Evolutionary conservation across 2,888 invertebrate species (phyloP).

Genomic region (Tinea pellionella): DNA sequence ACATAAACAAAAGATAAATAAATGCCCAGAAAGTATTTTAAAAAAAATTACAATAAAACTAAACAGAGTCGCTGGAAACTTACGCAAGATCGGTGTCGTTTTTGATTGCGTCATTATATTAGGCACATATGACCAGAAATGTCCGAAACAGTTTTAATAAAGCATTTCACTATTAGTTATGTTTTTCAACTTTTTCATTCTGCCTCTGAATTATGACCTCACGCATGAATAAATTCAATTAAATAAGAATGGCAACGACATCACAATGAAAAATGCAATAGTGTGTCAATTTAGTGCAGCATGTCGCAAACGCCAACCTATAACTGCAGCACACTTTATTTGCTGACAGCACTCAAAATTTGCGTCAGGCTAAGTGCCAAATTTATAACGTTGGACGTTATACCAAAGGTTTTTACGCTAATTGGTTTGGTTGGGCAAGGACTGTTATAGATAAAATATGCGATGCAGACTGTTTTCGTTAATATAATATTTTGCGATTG

Average conservation of each 20-base stretch:
- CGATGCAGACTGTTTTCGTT: slow-evolving; percentile 62
- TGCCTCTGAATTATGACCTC: background rate
- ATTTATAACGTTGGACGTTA: slow-evolving; percentile 62
- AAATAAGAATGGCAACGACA: slow-evolving; percentile 29
- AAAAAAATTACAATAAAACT: too few relatives aligned
- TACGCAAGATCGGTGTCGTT: too few relatives aligned
- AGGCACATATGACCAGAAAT: too few relatives aligned
- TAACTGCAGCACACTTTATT: slow-evolving; percentile 59
- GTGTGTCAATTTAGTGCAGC: slow-evolving; percentile 51
- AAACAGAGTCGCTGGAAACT: too few relatives aligned
- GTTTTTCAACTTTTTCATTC: too few relatives aligned
- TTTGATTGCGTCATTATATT: too few relatives aligned
- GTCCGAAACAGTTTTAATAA: too few relatives aligned
- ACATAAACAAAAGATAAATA: slow-evolving; percentile 22
- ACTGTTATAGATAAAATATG: slow-evolving; percentile 69
- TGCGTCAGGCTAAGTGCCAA: slow-evolving; percentile 68
- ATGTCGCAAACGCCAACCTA: slow-evolving; percentile 42
- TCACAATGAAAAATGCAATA: slow-evolving; percentile 35
- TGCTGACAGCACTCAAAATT: slow-evolving; percentile 62
- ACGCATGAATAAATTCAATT: slow-evolving; percentile 5
- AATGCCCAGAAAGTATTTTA: background rate
- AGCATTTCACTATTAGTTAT: too few relatives aligned
- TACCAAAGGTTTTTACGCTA: slow-evolving; percentile 62
- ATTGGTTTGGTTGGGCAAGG: slow-evolving; percentile 61
- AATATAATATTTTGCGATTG: slow-evolving; percentile 64